Base-by-base conservation (phyloP, 2,797 vertebrate genomes). In the Pangasius djambal region DNA sequence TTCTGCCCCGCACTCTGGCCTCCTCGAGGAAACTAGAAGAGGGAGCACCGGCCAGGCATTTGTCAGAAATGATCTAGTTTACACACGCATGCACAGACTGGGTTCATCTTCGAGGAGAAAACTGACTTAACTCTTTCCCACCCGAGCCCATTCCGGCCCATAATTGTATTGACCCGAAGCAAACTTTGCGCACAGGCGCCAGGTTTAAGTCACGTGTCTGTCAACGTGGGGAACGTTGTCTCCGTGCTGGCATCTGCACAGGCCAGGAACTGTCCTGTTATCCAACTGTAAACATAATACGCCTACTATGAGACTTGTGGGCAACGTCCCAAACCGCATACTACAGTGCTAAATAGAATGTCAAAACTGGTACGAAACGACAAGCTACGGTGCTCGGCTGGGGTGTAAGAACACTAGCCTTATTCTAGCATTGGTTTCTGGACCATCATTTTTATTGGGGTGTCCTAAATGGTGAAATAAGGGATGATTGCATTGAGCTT, bases 111-210 rank as follows among this genome's bases (percentile, higher is more conserved):
- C 83, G 52, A 63, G 82, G 77, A 89, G 69, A 85, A 91, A 81
- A 88, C 15, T 6, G n/a, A 48, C 83, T 95, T 96, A 96, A 96
- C 95, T 93, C 94, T 7, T 93, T 78, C 90, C 74, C 90, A 7
- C 1, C 94, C 88, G 88, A 18, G 82, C 48, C 89, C 55, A 90
- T 92, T 89, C 67, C 55, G 13, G 18, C 61, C 83, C 16, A 8
- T 85, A 89, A 89, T 79, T 83, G 83, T 89, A 83, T 90, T 90
- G 85, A 82, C 81, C 48, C 40, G 40, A 82, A 90, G 94, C 91
- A 93, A 94, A 96, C 93, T 94, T 96, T 92, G 94, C 94, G 92
- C 93, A 82, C 89, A n/a, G 92, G 93, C 94, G 95, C 92, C 50
- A 95, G 81, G 86, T 82, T 91, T 70, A 85, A 88, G 89, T 90